A percentile compares a stretch with the other conserved stretches of the same genome.
These are phyloP conservation scores for Myocastor coypus DNA, from an alignment of 2,113 vertebrate genomes.

Conservation along the genomic window DNA sequence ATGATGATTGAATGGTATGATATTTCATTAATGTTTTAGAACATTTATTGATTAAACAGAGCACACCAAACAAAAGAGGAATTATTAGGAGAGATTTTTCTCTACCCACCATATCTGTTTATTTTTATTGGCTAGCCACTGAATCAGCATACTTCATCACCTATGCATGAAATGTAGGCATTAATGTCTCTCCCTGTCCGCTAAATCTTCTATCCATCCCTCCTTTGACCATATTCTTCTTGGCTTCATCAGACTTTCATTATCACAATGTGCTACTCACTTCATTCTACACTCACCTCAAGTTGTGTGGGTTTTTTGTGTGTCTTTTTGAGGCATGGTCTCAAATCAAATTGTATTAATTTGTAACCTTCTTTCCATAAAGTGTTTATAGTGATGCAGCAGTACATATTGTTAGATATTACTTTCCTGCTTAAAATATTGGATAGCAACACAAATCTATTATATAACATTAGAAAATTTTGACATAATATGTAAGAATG, in stretches of 20 bases:
- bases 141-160: background rate
- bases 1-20: background rate
- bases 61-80: conserved; percentile 41
- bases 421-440: background rate
- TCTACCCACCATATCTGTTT: background rate
- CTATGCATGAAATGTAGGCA: background rate
- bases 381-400: background rate
- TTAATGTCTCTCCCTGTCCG: background rate
- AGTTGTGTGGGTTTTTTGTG: too few relatives aligned
- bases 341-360: background rate
- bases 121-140: background rate
- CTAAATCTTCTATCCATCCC: background rate
- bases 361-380: conserved; percentile 18
- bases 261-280: background rate
- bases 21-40: background rate
- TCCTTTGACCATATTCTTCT: background rate
- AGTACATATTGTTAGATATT: background rate
- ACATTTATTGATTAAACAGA: conserved; percentile 27
- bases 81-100: background rate
- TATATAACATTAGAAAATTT: conserved; percentile 5
- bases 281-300: background rate
- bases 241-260: background rate
- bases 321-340: too few relatives aligned
- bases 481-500: background rate
- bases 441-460: background rate